Base-by-base conservation (phyloP, 2,113 vertebrate genomes). In the Hippolais icterina region DNA sequence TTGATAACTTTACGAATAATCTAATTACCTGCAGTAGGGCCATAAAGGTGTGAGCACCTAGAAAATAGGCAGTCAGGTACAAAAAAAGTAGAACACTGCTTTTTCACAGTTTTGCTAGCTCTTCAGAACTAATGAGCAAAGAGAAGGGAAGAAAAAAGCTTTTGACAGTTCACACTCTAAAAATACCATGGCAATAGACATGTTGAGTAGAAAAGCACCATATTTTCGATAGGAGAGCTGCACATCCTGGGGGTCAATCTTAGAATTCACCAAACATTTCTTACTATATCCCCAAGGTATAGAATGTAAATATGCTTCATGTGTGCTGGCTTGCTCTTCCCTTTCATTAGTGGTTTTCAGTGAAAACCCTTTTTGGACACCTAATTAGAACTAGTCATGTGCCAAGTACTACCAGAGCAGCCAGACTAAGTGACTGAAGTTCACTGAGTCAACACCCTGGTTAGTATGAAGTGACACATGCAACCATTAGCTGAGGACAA, bases 111-210 rank as follows among this genome's bases (percentile, higher is more conserved):
- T 96, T 91, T 95, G 35, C 68, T 78, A 68, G 80, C 93, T 96
- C 91, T 96, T 94, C 89, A 92, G 76, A 92, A 75, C 89, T 97
- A 97, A 97, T 92, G 80, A 95, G 89, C 71, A 81, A 89, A 93
- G 76, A 89, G 33, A 64, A 85, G 19, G 6, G 47, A 15, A 87
- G 54, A 81, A 56, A 70, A 41, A 71, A 59, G 31, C 82, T 92
- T 91, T 94, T 95, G 68, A 92, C 71, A 83, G 66, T 54, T 93
- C 91, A 89, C 42, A 44, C 29, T 94, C 81, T 75, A 94, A 97
- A 95, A 94, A 87, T 89, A 95, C 56, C 41, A 75, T 53, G 89
- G 86, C 86, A 94, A 94, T 87, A 92, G 80, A 83, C 37, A 23
- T 68, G 56, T 56, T 4, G 33, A 78, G 72, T 84, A 70, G 44